Base-by-base conservation (phyloP, 2,113 vertebrate species). In the Actenoides lindsayi region DNA sequence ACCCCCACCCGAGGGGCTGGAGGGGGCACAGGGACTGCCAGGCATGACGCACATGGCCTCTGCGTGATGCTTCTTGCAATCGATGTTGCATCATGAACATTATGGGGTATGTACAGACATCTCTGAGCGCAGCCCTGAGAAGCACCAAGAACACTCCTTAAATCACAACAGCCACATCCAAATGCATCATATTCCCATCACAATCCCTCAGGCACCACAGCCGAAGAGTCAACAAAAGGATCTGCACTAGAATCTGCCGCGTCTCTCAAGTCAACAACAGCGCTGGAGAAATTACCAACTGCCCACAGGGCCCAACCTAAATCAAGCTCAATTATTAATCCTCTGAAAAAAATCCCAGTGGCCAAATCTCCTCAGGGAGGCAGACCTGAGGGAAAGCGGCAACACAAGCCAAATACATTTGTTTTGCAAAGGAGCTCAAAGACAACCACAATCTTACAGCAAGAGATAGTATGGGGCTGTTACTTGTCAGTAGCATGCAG, bases 401-500 rank as follows among this genome's bases (percentile, higher is more conserved):
- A 69, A 35, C 10, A 5, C 10, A n/a, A 68, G 37, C 3, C 85
- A 93, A 76, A 33, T 14, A 60, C 10, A 9, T 19, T 42, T 69
- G 63, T n/a, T 78, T 77, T 30, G 53, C 54, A 51, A 42, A 92
- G 62, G 37, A 84, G 46, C 11, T 17, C 68, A 16, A 70, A 65
- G 24, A 56, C 78, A 67, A 46, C 25, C 16, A 20, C 2, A 16
- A 0, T 4, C 23, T 67, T 30, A 53, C 8, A 73, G 35, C 10
- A n/a, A 57, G 21, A 14, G 13, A 33, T 0, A 70, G 60, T 4
- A n/a, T 0, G 37, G 19, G 51, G 57, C 12, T 5, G 5, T 11
- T 3, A 20, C 4, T 21, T 2, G 0, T 27, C 18, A 11, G 13
- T 11, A 31, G 48, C 76, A 59, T 1, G 6, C 24, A n/a, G 3